Evolutionary conservation across 2,797 vertebrate genomes (phyloP), one percentile per base, ranked within the genome.

Genomic region (Cirrhinus molitorella): DNA sequence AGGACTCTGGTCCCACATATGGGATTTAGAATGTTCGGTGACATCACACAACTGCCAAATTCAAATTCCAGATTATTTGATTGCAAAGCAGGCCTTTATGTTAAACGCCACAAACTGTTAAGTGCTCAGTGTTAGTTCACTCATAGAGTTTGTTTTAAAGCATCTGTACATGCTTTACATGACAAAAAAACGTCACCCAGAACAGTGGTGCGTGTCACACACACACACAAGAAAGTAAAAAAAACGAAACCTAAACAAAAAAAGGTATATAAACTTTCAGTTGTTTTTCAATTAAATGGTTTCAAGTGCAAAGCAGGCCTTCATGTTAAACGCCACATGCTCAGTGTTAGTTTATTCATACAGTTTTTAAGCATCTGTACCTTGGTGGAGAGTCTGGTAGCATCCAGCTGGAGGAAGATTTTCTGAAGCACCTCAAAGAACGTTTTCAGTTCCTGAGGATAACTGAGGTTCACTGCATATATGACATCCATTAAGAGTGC

Each of bases 401-500:
- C 57, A 79, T 65, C 23, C 76, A 79, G 57, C 45, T 79, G 13
- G 12, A 79, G 43, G 1, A 70, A 70, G 11, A 70, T 45, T 70
- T 70, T 70, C 37, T 70, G 47, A 21, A 75, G 14, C 13, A 83
- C 71, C 59, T 75, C 80, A 83, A 83, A 83, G 2, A 61, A 74
- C 1, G n/a, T 63, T 72, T 68, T 73, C 21, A 82, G 40, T 59
- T 82, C 72, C 25, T 34, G 23, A 7, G 25, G 53, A 71, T 75
- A 83, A 65, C 43, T 75, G 53, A 82, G 61, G 55, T 82, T 73
- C 37, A 82, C n/a, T 49, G 80, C 53, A 34, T 81, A 81, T 16
- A 81, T 73, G 47, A 81, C 37, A 25, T 55, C 68, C 53, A 81
- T 59, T 43, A 81, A 81, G 45, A 81, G 47, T 43, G 80, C 80